phyloP scores from a whole-genome alignment of 2,888 invertebrate species.

The Polydrusus tereticollis region DNA sequence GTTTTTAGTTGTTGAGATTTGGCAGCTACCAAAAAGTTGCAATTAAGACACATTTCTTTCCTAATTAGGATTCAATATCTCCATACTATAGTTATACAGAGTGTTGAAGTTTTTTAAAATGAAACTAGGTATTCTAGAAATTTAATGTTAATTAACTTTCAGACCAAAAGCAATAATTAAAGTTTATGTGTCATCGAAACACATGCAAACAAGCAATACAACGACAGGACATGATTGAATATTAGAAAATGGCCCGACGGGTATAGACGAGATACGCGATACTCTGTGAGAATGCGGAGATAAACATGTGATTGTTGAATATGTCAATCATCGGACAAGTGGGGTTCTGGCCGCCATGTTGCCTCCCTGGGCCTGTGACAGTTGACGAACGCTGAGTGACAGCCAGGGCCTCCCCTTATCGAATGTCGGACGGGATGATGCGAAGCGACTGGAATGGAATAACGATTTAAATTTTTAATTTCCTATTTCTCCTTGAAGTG shows the following conservation, averaged over 20 bases:
- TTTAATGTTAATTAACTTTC: neutral
- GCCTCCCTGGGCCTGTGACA: conserved; percentile 53
- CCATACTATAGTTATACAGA: no score
- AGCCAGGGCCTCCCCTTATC: conserved; percentile 61
- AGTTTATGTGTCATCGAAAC: conserved; percentile 14
- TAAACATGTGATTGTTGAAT: conserved; percentile 64
- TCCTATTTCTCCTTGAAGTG: conserved; percentile 5
- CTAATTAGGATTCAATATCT: no score
- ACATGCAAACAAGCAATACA: conserved; percentile 34
- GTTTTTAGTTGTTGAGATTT: no score
- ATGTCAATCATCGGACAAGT: conserved; percentile 64
- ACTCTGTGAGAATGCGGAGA: conserved; percentile 61
- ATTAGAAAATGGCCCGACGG: conserved; percentile 53
- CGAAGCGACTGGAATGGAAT: conserved; percentile 2
- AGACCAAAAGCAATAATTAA: conserved; percentile 27
- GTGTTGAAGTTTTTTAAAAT: no score
- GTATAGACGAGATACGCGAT: conserved; percentile 56
- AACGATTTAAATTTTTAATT: conserved; percentile 19
- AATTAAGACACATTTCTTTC: no score
- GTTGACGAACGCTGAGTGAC: conserved; percentile 64
- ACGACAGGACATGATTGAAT: conserved; percentile 56
- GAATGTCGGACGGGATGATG: conserved; percentile 47
- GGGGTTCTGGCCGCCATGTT: conserved; percentile 63
- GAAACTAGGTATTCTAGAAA: no score
- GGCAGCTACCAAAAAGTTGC: no score